These are phyloP conservation scores for Lepetodrilus schrolli DNA, from an alignment of 2,888 invertebrate species.

Conservation along the genomic window DNA sequence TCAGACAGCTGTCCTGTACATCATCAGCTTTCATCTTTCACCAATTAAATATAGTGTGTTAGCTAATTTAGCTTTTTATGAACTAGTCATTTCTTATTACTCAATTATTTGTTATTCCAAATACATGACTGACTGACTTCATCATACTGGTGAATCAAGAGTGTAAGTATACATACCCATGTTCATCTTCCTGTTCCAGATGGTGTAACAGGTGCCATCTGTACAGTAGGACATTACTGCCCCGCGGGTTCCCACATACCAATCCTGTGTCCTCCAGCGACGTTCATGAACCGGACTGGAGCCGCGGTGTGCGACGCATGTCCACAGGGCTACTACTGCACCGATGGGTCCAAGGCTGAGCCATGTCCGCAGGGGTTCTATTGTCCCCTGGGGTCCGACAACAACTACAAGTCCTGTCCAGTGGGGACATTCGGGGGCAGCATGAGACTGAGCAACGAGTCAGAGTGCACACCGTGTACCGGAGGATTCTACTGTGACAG, in stretches of 20 bases:
- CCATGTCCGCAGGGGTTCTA: slow-evolving; percentile 71
- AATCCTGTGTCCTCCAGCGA: slow-evolving; percentile 57
- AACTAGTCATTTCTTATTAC: too few relatives aligned
- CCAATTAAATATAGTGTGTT: too few relatives aligned
- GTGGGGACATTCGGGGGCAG: slow-evolving; percentile 70
- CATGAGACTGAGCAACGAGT: slow-evolving; percentile 53
- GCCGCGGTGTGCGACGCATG: slow-evolving; percentile 63
- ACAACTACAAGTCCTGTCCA: slow-evolving; percentile 63
- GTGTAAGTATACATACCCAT: too few relatives aligned
- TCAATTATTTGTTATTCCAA: too few relatives aligned
- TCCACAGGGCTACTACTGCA: slow-evolving; percentile 69
- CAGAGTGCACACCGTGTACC: slow-evolving; percentile 67
- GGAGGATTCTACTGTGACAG: slow-evolving; percentile 69
- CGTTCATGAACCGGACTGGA: slow-evolving; percentile 69
- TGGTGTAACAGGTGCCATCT: slow-evolving; percentile 67
- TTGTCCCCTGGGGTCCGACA: slow-evolving; percentile 65
- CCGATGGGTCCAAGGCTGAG: slow-evolving; percentile 58
- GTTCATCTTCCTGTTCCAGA: too few relatives aligned
- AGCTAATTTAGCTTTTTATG: too few relatives aligned
- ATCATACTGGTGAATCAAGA: too few relatives aligned
- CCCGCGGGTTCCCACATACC: slow-evolving; percentile 52
- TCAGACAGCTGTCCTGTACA: too few relatives aligned
- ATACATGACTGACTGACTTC: too few relatives aligned
- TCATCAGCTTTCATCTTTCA: too few relatives aligned
- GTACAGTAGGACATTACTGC: slow-evolving; percentile 69